Conservation (phyloP, 2,113 vertebrate species). For the Sander vitreus region DNA sequence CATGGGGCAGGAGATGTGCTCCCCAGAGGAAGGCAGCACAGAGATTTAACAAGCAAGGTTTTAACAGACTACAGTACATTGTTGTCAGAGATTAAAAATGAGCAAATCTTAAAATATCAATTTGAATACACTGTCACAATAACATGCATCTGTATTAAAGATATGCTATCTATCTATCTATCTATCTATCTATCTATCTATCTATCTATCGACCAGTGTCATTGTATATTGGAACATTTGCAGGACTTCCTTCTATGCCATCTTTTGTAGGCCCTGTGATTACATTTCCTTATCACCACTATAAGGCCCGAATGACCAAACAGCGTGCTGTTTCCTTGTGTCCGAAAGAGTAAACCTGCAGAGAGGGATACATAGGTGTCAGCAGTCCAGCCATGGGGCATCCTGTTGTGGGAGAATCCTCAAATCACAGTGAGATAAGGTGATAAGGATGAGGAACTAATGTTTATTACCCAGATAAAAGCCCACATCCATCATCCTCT, state of each 20-base stretch:
- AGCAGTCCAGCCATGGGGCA: constrained; percentile 37
- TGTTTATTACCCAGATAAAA: constrained; percentile 80
- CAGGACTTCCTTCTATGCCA: background rate
- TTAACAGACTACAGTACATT: background rate
- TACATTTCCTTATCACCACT: background rate
- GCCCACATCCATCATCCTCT: constrained; percentile 70
- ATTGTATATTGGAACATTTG: background rate
- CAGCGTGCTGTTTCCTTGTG: background rate
- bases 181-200: too few relatives aligned
- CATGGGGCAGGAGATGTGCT: constrained; percentile 46
- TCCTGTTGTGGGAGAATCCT: constrained; percentile 62
- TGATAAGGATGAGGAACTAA: constrained; percentile 77
- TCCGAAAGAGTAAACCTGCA: constrained; percentile 3
- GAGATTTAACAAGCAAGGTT: constrained; percentile 22
- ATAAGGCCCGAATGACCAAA: background rate
- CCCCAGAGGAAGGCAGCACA: constrained; percentile 41
- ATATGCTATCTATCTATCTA: too few relatives aligned
- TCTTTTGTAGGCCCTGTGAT: background rate
- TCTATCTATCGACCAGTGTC: too few relatives aligned
- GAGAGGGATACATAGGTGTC: constrained; percentile 67
- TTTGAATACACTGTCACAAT: constrained; percentile 9
- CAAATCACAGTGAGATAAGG: constrained; percentile 79
- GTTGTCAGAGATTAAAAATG: constrained; percentile 12
- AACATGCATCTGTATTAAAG: background rate
- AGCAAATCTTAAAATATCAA: background rate